A percentile compares a stretch with the other conserved stretches of the same genome.
Conservation (phyloP, 2,888 invertebrate genomes). For the Drosophila borborema region DNA sequence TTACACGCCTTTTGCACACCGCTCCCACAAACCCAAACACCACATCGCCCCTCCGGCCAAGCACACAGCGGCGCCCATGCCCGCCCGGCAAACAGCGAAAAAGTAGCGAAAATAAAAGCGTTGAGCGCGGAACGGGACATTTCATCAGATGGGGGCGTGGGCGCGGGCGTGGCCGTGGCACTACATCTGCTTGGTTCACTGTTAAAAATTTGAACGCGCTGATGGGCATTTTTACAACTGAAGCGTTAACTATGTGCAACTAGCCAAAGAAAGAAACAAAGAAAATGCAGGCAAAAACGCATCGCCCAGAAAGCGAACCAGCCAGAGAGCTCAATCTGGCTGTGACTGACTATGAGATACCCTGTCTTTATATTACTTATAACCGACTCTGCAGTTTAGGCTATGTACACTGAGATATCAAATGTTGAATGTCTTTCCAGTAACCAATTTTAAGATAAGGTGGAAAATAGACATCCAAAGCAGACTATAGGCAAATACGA, state of each 20-base stretch:
- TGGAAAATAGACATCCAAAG: no score
- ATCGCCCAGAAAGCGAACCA: background rate
- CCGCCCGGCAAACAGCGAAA: constrained; percentile 32
- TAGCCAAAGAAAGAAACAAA: constrained; percentile 39
- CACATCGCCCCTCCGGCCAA: background rate
- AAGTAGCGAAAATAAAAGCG: constrained; percentile 61
- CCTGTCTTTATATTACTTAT: background rate
- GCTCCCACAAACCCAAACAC: background rate
- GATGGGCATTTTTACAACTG: constrained; percentile 78
- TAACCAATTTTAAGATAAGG: no score
- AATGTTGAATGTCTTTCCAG: no score
- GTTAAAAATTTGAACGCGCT: constrained; percentile 75
- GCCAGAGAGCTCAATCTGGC: background rate
- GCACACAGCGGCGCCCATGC: background rate
- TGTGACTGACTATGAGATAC: background rate
- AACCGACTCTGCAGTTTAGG: no score
- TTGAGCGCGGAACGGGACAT: constrained; percentile 34
- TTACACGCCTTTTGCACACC: constrained; percentile 70
- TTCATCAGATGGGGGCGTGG: constrained; percentile 8
- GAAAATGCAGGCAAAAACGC: constrained; percentile 3
- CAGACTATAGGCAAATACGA: no score
- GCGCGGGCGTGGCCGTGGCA: constrained; percentile 24
- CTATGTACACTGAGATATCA: no score
- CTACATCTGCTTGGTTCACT: constrained; percentile 32
- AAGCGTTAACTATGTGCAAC: constrained; percentile 78